These are phyloP conservation scores for Alloscopus bannaensis DNA, from an alignment of 2,888 invertebrate genomes.

Conservation along the genomic window DNA sequence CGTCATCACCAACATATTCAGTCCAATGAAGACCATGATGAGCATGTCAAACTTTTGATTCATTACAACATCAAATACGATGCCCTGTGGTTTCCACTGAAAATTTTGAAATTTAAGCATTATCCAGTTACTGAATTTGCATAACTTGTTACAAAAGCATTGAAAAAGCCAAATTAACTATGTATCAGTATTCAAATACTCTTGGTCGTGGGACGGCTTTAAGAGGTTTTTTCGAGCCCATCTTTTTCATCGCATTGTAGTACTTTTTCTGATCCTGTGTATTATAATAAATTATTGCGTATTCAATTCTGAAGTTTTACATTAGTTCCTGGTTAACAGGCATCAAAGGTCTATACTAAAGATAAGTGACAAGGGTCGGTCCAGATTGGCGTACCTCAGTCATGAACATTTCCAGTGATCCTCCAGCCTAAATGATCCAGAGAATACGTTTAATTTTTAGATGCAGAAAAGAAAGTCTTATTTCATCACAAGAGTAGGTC, in stretches of 20 bases:
- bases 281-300: no score
- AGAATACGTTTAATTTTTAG: background rate
- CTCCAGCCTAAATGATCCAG: slow-evolving; percentile 82
- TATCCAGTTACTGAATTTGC: background rate
- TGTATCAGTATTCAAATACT: slow-evolving; percentile 80
- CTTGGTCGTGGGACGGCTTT: slow-evolving; percentile 98
- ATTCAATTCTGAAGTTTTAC: no score
- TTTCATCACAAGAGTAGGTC: no score
- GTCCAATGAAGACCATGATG: slow-evolving; percentile 98
- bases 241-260: slow-evolving; percentile 99
- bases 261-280: slow-evolving; percentile 99
- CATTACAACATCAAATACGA: slow-evolving; percentile 97
- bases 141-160: no score
- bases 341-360: no score
- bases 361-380: no score
- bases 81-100: slow-evolving; percentile 96
- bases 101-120: slow-evolving; percentile 74
- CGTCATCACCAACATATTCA: slow-evolving; percentile 91
- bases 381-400: slow-evolving; percentile 88
- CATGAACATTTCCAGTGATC: slow-evolving; percentile 99
- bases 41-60: slow-evolving; percentile 99
- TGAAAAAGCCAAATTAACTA: slow-evolving; percentile 48
- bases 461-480: no score
- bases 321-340: no score
- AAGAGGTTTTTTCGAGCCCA: slow-evolving; percentile 98